phyloP scores from a whole-genome alignment of 1,140 invertebrate genomes.

The Zophobas morio region DNA sequence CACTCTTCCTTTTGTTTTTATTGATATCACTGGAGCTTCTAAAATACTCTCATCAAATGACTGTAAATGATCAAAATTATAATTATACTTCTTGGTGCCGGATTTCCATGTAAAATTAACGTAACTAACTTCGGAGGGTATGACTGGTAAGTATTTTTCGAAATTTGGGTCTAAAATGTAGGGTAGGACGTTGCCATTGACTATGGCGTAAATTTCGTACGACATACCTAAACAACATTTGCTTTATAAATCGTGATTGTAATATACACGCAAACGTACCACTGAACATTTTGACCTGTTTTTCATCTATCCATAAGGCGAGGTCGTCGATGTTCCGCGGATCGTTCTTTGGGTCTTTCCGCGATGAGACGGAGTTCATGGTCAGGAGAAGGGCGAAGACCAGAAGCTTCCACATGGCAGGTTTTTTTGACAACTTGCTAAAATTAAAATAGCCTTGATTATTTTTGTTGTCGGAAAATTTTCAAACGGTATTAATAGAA shows the following conservation, averaged over 20 bases:
- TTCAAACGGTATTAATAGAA: conserved; percentile 10
- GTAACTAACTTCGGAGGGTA: conserved; percentile 90
- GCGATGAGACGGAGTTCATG: conserved; percentile 33
- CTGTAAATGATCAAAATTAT: conserved; percentile 88
- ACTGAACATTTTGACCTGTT: conserved; percentile 91
- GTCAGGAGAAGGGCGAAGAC: conserved; percentile 29
- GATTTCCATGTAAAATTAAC: conserved; percentile 96
- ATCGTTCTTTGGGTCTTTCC: conserved; percentile 65
- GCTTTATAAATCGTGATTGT: conserved; percentile 4
- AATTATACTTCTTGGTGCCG: conserved; percentile 87
- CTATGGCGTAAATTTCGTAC: conserved; percentile 91
- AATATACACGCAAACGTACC: conserved; percentile 72
- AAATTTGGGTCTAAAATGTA: conserved; percentile 92
- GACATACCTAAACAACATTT: conserved; percentile 75
- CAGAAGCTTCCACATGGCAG: conserved; percentile 43
- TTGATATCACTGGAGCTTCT: conserved; percentile 88
- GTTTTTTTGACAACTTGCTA: conserved; percentile 26
- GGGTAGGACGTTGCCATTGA: conserved; percentile 86
- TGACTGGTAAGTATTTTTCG: conserved; percentile 88
- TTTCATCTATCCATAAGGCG: conserved; percentile 89
- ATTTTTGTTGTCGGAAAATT: background rate
- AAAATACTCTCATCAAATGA: conserved; percentile 88
- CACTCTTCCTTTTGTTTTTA: conserved; percentile 86
- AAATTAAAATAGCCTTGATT: conserved; percentile 4
- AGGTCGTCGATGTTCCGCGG: conserved; percentile 74